These are phyloP conservation scores for Cyclargus thomasi DNA, from an alignment of 1,140 invertebrate species.

Conservation along the genomic window DNA sequence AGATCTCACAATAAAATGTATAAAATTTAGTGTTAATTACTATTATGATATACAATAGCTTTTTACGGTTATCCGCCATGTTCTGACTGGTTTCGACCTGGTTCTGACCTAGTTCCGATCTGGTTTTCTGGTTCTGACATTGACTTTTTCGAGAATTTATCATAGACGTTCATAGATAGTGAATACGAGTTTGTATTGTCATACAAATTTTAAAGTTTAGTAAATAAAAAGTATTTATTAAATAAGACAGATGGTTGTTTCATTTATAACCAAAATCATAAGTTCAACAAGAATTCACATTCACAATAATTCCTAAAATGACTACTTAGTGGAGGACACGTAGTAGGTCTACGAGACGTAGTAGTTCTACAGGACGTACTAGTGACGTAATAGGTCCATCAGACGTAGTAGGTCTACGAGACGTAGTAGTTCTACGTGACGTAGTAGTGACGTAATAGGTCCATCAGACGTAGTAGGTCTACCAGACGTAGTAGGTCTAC, in stretches of 20 bases:
- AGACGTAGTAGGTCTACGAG: too few species aligned
- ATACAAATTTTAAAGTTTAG: conserved; percentile 25
- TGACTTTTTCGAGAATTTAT: conserved; percentile 18
- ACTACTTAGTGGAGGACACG: too few species aligned
- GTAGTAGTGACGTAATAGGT: too few species aligned
- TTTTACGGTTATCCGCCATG: conserved; percentile 1
- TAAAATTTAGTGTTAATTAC: not conserved
- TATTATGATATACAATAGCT: not conserved
- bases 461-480: too few species aligned
- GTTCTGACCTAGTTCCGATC: not conserved
- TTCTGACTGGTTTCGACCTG: not conserved
- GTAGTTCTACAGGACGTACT: too few species aligned
- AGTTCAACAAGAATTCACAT: too few species aligned
- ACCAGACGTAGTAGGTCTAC: too few species aligned
- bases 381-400: too few species aligned
- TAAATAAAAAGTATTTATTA: conserved; percentile 62
- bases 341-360: too few species aligned
- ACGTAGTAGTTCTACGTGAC: too few species aligned
- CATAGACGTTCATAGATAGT: conserved; percentile 22
- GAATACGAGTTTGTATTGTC: conserved; percentile 19
- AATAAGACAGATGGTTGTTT: conserved; percentile 49
- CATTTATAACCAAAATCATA: conserved; percentile 31
- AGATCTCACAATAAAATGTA: conserved; percentile 9
- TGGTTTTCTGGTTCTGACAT: conserved; percentile 11
- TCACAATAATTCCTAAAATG: too few species aligned